These are phyloP conservation scores for Sebastiscus tertius DNA, from an alignment of 2,797 vertebrate genomes.

Conservation along the genomic window DNA sequence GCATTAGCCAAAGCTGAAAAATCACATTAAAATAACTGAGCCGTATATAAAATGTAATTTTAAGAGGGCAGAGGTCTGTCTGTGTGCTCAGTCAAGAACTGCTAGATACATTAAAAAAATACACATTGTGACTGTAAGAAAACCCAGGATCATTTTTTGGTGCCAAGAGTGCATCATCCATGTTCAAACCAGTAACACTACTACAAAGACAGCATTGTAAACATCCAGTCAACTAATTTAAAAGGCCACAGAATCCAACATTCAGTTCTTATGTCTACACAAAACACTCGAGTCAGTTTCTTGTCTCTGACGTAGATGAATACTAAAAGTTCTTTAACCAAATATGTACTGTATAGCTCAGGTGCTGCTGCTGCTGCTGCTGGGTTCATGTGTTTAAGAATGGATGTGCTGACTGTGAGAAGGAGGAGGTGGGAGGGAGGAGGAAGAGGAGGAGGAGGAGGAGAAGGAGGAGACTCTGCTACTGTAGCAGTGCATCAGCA, in stretches of 20 bases:
- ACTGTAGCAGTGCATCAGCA: constrained; percentile 77
- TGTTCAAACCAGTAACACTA: background rate
- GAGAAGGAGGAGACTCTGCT: constrained; percentile 32
- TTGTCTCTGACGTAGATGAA: background rate
- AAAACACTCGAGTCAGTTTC: background rate
- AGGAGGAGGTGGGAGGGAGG: constrained; percentile 18
- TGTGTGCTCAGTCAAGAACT: background rate
- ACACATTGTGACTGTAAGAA: background rate
- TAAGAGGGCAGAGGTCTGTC: background rate
- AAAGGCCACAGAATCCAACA: background rate
- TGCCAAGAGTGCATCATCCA: background rate
- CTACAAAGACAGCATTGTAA: background rate
- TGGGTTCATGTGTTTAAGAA: constrained; percentile 68
- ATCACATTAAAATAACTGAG: background rate
- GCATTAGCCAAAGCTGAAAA: background rate
- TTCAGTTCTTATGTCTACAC: background rate
- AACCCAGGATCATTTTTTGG: background rate
- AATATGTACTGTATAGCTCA: constrained; percentile 38
- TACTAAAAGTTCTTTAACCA: constrained; percentile 4
- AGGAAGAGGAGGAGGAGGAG: background rate
- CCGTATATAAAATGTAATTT: background rate
- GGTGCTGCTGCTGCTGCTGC: constrained; percentile 47
- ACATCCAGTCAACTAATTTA: background rate
- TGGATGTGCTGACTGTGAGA: constrained; percentile 72
- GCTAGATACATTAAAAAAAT: background rate